Conservation (phyloP, 1,140 invertebrate genomes). For the Panulirus ornatus region DNA sequence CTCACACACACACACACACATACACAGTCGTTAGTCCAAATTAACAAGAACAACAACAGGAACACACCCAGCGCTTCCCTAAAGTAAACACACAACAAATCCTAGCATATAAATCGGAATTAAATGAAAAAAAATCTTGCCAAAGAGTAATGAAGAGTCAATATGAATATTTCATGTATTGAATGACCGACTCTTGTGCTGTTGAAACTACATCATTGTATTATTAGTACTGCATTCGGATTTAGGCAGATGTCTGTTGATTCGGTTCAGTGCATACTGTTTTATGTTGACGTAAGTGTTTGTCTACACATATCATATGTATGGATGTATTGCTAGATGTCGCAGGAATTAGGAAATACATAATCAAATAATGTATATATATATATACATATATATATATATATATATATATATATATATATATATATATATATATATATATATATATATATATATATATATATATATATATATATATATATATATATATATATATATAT, state of each 20-base stretch:
- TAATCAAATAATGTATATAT: neutral
- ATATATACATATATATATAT: neutral
- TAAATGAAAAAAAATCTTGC: neutral
- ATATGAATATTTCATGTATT: neutral
- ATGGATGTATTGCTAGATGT: neutral
- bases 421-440: neutral
- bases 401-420: neutral
- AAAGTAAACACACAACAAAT: no score
- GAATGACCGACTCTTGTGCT: neutral
- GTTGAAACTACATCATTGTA: conserved; percentile 6
- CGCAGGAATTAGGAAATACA: no score
- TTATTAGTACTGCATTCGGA: neutral
- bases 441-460: conserved; percentile 24
- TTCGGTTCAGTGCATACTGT: neutral
- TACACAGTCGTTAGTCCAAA: neutral
- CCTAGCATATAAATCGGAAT: no score
- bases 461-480: conserved; percentile 43
- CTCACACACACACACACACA: conserved; percentile 25
- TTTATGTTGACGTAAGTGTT: neutral
- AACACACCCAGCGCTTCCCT: no score
- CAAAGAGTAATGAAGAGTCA: neutral
- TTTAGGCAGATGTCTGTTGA: neutral
- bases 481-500: conserved; percentile 47
- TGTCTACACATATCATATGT: neutral
- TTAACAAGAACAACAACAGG: no score